Evolutionary conservation across 1,140 invertebrate species (phyloP), one percentile per base, ranked within the genome.

Genomic region (Drosophila ercepeae): DNA sequence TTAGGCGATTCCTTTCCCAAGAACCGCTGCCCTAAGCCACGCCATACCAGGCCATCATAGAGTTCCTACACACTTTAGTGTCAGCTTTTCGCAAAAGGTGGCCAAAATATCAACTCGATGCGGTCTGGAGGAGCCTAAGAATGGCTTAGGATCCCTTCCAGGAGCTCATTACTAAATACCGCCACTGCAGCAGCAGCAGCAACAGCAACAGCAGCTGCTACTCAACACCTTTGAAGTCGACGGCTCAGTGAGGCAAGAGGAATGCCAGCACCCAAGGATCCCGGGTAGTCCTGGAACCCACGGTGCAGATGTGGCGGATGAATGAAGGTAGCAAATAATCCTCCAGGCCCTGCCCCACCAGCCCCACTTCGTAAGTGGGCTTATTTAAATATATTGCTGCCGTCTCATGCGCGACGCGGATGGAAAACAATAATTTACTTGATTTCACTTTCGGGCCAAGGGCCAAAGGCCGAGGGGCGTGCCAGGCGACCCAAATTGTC

Each of bases 391-490:
- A 75, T 84, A 84, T 79, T 84, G 71, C 64, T 65, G 48, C 63
- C 57, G 32, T 48, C 45, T 34, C 63, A 55, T 19, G 48, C 42
- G 32, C 29, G 32, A 13, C 46, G 5, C 39, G 50, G 64, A 72
- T 83, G 63, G 79, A 72, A 86, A 64, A 75, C 79, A 86, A 86
- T 72, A 79, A 79, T 76, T 84, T 88, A 81, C 72, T 79, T 53
- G 72, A 75, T 65, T 76, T 65, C 67, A 73, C 54, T 81, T 63
- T 39, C 42, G 39, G 55, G 34, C n/a, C 29, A 32, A 32, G 11
- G 29, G 29, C 11, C 9, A 29, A 27, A 39, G 57, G 18, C 9
- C 16, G 19, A 39, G 57, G 18, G 32, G 44, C 13, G 52, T 34
- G 52, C 23, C 57, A 13, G 2, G n/a, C 46, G 36, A 7, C n/a